Conservation (phyloP, 2,797 vertebrate species). For the Mastacembelus armatus region DNA sequence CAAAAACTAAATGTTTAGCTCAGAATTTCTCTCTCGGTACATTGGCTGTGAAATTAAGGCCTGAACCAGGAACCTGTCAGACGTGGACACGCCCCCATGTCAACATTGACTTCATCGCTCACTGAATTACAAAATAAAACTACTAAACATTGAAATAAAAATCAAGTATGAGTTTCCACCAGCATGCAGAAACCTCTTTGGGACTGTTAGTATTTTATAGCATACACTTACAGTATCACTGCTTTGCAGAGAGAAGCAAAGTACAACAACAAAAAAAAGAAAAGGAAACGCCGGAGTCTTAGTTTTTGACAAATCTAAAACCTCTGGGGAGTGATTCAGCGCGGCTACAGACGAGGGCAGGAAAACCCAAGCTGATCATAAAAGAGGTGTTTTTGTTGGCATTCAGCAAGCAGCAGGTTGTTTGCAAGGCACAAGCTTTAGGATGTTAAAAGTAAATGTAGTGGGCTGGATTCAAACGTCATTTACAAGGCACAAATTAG, state of each 20-base stretch:
- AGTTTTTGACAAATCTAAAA: slow-evolving; percentile 55
- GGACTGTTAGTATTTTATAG: slow-evolving; percentile 3
- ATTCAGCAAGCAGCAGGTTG: slow-evolving; percentile 87
- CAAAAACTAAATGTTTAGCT: no score
- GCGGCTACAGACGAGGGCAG: slow-evolving; percentile 80
- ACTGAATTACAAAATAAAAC: not conserved
- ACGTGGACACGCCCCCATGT: no score
- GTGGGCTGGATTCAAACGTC: slow-evolving; percentile 85
- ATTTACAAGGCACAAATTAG: slow-evolving; percentile 93
- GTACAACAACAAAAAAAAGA: slow-evolving; percentile 44
- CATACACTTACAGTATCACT: slow-evolving; percentile 62
- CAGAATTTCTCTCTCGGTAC: no score
- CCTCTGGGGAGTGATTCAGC: slow-evolving; percentile 74
- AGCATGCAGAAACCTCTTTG: not conserved
- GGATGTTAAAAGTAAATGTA: slow-evolving; percentile 88
- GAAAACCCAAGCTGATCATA: slow-evolving; percentile 37
- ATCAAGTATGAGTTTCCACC: not conserved
- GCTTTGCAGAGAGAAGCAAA: slow-evolving; percentile 59
- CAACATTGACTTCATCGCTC: not conserved
- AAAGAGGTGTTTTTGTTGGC: slow-evolving; percentile 82
- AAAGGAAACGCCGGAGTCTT: slow-evolving; percentile 51
- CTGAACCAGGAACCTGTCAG: no score
- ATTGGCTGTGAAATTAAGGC: no score
- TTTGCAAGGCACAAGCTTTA: slow-evolving; percentile 86
- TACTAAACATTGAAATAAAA: not conserved